Conservation (phyloP, 2,888 invertebrate genomes). For the Drosophila stalkeri region DNA sequence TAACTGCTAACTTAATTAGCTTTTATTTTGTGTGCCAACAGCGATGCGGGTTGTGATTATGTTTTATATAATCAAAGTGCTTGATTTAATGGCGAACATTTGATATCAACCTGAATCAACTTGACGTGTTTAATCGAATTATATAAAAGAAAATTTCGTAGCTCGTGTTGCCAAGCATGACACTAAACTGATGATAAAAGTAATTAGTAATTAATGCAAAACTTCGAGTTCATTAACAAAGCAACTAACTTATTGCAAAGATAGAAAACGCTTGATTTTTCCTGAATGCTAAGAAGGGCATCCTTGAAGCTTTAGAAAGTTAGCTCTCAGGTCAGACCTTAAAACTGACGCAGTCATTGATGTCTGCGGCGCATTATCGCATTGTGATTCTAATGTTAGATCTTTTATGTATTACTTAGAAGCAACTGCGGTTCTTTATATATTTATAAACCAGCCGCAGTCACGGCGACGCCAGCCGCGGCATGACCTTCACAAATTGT, state of each 20-base stretch:
- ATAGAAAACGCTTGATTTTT: not conserved
- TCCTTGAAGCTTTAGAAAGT: conserved; percentile 4
- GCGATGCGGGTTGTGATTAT: conserved; percentile 16
- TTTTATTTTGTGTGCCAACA: conserved; percentile 6
- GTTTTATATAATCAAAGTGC: conserved; percentile 27
- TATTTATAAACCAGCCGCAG: conserved; percentile 65
- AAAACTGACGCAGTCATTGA: conserved; percentile 7
- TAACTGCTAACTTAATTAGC: conserved; percentile 18
- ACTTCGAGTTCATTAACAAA: not conserved
- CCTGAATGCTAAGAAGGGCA: not conserved
- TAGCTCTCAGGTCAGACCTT: conserved; percentile 2
- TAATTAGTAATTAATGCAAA: conserved; percentile 2
- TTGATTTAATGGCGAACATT: conserved; percentile 36
- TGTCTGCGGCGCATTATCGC: conserved; percentile 32
- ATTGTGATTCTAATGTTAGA: conserved; percentile 56
- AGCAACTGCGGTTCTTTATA: conserved; percentile 59
- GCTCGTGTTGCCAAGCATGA: conserved; percentile 2
- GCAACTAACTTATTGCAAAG: not conserved
- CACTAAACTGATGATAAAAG: conserved; percentile 19
- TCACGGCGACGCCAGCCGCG: conserved; percentile 40
- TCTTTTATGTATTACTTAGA: conserved; percentile 57
- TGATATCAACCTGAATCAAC: conserved; percentile 24
- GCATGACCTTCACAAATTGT: conserved; percentile 62
- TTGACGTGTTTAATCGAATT: conserved; percentile 24
- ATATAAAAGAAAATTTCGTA: conserved; percentile 17